Base-by-base conservation (phyloP, 2,888 invertebrate genomes). In the Epistrophe grossulariae region DNA sequence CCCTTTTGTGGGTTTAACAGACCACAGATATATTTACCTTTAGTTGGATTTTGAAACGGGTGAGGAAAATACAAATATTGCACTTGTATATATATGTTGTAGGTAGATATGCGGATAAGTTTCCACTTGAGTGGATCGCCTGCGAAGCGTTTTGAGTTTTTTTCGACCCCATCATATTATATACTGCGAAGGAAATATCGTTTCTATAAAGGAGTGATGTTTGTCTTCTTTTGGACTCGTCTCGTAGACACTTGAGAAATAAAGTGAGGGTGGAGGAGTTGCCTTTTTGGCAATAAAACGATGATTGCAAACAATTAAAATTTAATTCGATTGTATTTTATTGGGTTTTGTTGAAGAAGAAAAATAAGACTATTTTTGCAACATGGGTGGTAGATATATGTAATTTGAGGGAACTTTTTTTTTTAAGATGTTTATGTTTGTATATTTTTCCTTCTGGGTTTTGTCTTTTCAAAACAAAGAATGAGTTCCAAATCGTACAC, bases 281-380 rank as follows among this genome's bases (percentile, higher is more conserved):
- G 82, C 76, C 79, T 82, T 87, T 87, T 87, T 87, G 71, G 76
- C 87, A 87, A 87, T 87, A 40, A 82, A 79, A 87, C 40, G 82
- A 76, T 87, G 74, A 87, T 82, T 87, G 82, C 81, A 76, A 82
- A 82, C 87, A 82, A 87, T 82, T 87, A 79, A 76, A 79, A 68
- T 74, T 79, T 82, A 62, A 87, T 87, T 82, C 71, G 55, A 79
- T 79, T 87, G 71, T 79, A 79, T 11, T 79, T 70, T 28, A 19
- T 70, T 68, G 68, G 35, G n/a, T 59, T 66, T 59, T 71, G 57
- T 52, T 71, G 38, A 57, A 31, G 24, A 35, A 48, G 19, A 45
- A 64, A 31, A 40, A 57, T 1, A 31, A 60, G 73, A 35, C 35
- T 17, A 15, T 59, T 38, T 60, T 73, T n/a, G 74, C 66, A 74